These are phyloP conservation scores for Neotragus pygmaeus DNA, from an alignment of 2,113 vertebrate genomes.

Conservation along the genomic window DNA sequence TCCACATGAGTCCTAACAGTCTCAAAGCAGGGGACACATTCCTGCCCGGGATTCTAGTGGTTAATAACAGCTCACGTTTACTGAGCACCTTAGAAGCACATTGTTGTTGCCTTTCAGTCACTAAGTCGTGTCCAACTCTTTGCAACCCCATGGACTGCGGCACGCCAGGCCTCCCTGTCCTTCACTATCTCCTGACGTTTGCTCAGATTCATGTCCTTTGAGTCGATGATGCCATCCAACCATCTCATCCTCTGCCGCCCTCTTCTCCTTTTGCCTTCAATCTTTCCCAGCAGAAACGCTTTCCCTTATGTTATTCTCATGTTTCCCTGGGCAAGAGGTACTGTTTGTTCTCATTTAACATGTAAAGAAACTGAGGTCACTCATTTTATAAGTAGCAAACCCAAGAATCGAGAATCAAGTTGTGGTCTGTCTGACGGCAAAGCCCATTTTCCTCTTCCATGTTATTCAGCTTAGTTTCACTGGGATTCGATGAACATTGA, in stretches of 20 bases:
- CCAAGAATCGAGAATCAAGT: not conserved
- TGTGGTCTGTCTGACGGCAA: not conserved
- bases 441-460: not conserved
- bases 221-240: not conserved
- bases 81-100: not conserved
- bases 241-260: not conserved
- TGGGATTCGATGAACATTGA: not conserved
- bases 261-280: not conserved
- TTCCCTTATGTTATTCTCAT: not conserved
- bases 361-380: not conserved
- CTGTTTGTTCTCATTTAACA: not conserved
- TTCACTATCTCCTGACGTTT: not conserved
- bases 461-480: not conserved
- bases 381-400: not conserved
- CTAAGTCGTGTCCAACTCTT: rapidly evolving
- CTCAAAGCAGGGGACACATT: not conserved
- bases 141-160: rapidly evolving
- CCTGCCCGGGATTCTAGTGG: not conserved
- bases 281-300: not conserved
- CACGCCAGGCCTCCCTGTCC: not conserved
- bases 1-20: not conserved
- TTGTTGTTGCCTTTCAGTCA: not conserved
- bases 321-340: not conserved
- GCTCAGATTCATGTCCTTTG: not conserved
- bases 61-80: not conserved